Base-by-base conservation (phyloP, 2,113 vertebrate species). In the Oenanthe oenanthe region DNA sequence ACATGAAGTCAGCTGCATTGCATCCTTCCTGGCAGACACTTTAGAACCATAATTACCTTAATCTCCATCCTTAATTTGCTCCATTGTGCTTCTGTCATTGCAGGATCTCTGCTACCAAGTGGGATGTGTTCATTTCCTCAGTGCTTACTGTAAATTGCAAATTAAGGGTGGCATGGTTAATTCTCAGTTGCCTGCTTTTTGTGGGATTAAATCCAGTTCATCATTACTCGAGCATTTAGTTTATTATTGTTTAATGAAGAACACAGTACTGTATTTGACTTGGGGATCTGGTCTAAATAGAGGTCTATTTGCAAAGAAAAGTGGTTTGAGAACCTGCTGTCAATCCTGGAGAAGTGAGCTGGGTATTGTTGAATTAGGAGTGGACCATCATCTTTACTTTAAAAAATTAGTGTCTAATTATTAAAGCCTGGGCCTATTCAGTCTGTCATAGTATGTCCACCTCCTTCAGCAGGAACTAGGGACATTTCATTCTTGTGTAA, bases 201-300 rank as follows among this genome's bases (percentile, higher is more conserved):
- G 73, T 83, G 77, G 82, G 29, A 82, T 92, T 79, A 84, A 75
- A 34, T 76, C 47, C 72, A 74, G 48, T 50, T 84, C 62, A 92
- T 80, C 31, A 53, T 91, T 85, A 67, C 25, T 85, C 47, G 42
- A 43, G 60, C 48, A 38, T 38, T 47, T 48, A 85, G 13, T 73
- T 93, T 84, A 74, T 61, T 92, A 53, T 81, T 47, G 77, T 89
- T 97, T 85, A 86, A 92, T 91, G 60, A 86, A 43, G n/a, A 57
- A 77, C 60, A 66, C 45, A 48, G 21, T 77, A 60, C 40, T 87
- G 18, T 61, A 63, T 76, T 92, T 95, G 60, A n/a, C 76, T 92
- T 42, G 28, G 17, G 25, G 29, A 80, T 56, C 66, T 32, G 13
- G 91, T 79, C 7, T 40, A 58, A n/a, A 47, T 36, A 90, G 28